Percentiles rank a stretch among this genome's conserved stretches.
These are phyloP conservation scores for Oxygymnocypris stewartii DNA, from an alignment of 2,113 vertebrate genomes.

Conservation along the genomic window DNA sequence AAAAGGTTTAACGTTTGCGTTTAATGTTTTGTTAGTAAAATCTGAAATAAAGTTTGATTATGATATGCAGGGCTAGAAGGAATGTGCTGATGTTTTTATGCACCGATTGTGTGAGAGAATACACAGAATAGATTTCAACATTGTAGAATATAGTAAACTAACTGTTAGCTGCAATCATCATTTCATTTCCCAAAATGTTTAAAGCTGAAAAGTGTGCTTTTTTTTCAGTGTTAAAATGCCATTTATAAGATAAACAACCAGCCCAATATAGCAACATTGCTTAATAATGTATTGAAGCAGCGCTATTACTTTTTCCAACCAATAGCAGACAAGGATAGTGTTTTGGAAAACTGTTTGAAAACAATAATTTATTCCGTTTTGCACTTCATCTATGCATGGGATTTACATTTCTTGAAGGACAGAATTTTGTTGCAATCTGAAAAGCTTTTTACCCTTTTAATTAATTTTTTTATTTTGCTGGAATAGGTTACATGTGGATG, in stretches of 20 bases:
- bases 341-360: neutral
- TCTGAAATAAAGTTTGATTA: neutral
- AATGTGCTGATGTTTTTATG: neutral
- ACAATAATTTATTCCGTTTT: neutral
- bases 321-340: neutral
- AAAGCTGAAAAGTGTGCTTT: neutral
- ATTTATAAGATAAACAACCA: neutral
- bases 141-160: neutral
- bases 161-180: neutral
- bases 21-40: neutral
- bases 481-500: slow-evolving; percentile 14
- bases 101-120: neutral
- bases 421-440: neutral
- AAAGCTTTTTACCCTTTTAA: neutral
- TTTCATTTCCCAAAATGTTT: neutral
- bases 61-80: neutral
- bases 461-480: neutral
- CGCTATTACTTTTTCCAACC: neutral
- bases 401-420: neutral
- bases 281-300: neutral
- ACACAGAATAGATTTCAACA: neutral
- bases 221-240: neutral
- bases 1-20: neutral
- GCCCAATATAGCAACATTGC: neutral
- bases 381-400: neutral